Evolutionary conservation across 1,140 invertebrate genomes (phyloP), one percentile per base, ranked within the genome.

Genomic region (Ooceraea biroi): DNA sequence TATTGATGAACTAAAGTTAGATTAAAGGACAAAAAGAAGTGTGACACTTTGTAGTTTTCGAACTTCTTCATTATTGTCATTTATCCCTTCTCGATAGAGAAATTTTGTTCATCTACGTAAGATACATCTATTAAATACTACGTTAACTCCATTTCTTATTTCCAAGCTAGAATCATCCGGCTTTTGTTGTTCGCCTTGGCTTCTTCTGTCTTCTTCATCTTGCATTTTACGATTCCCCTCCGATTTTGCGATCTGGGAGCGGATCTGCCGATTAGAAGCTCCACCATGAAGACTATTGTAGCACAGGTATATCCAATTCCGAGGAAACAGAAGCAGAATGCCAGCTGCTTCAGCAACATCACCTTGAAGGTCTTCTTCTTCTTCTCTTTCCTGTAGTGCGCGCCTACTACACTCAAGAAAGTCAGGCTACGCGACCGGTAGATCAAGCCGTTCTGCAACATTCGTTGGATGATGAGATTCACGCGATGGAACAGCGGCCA

Each of bases 401-500:
- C 50, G 0, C 55, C 2, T n/a, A 0, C 3, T 8, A 85, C 22
- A 5, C 52, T 72, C 10, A 2, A 4, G 0, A 11, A 0, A 8
- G n/a, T 22, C 0, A 25, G 1, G 0, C 46, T 0, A 8, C 11
- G 46, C 22, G 63, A 83, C 22, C 80, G 63, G 0, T 0, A 0
- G 0, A 88, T 60, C 14, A 90, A 25, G 0, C 89, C 89, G 7
- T 48, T 12, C 41, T 90, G 73, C 2, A 61, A 36, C 30, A 83
- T 17, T 0, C 10, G 44, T 0, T 57, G 83, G 19, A 90, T 74
- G 44, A 80, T 22, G 0, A 25, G 0, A 5, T 85, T 36, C 27
- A 89, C 69, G 0, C 60, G 30, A 7, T 8, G 11, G 0, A 84
- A 69, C 58, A 89, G 22, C 8, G 88, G 83, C 88, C 88, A 90